A percentile compares a stretch with the other conserved stretches of the same genome.
phyloP scores from a whole-genome alignment of 2,797 vertebrate genomes.

The Notamacropus eugenii region DNA sequence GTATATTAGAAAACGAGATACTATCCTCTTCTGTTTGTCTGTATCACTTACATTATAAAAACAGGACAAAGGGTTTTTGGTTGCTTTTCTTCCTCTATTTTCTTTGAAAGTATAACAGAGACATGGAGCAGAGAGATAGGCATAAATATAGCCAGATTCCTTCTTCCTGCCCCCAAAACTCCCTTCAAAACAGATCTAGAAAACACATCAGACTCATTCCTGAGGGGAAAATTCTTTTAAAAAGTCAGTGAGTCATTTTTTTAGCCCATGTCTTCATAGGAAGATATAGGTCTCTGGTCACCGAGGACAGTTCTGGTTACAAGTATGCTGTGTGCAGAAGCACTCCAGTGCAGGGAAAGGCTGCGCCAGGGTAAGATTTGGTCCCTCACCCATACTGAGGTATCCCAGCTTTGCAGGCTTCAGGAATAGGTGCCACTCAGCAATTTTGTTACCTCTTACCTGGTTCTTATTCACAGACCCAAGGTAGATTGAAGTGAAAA shows the following conservation, averaged over 20 bases:
- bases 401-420: neutral
- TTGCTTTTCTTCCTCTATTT: neutral
- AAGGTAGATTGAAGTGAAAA: neutral
- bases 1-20: neutral
- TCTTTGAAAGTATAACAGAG: neutral
- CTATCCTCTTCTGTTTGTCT: neutral
- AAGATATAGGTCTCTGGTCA: neutral
- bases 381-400: neutral
- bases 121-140: neutral
- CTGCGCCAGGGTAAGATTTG: neutral
- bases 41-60: neutral
- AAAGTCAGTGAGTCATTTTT: neutral
- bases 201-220: neutral
- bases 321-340: neutral
- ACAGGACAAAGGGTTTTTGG: neutral
- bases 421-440: neutral
- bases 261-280: neutral
- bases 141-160: neutral
- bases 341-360: neutral
- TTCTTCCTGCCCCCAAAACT: neutral
- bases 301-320: neutral
- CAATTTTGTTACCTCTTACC: neutral
- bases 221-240: neutral
- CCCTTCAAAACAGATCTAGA: neutral
- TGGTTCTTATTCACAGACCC: neutral